A percentile compares a stretch with the other conserved stretches of the same genome.
phyloP scores from a whole-genome alignment of 2,113 vertebrate genomes.

The Leptocoma aspasia region DNA sequence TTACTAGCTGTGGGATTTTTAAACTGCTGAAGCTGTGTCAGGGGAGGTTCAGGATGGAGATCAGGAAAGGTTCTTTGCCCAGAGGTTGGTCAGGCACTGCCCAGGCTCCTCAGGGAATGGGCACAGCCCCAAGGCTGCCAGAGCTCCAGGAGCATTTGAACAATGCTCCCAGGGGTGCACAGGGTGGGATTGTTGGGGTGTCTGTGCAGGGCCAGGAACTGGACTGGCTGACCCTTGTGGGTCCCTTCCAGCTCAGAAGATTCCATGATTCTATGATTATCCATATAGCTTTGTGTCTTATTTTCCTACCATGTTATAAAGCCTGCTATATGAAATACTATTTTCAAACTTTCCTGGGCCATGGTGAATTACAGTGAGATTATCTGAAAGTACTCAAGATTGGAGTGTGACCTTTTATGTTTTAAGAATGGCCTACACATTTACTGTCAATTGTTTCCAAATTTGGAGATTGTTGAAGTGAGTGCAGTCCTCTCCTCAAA shows the following conservation, averaged over 20 bases:
- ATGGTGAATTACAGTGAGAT: neutral
- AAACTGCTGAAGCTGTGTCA: neutral
- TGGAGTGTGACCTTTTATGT: neutral
- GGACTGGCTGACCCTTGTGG: neutral
- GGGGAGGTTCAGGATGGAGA: neutral
- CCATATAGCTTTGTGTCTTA: neutral
- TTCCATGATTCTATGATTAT: neutral
- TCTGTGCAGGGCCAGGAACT: neutral
- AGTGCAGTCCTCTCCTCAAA: neutral
- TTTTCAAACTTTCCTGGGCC: neutral
- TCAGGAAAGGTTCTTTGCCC: neutral
- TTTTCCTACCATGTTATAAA: neutral
- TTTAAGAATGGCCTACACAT: neutral
- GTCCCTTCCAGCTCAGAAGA: neutral
- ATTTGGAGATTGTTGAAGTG: neutral
- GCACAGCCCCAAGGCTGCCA: accelerated
- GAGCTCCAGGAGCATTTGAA: neutral
- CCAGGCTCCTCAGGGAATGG: neutral
- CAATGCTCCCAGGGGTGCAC: accelerated
- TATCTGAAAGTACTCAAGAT: neutral
- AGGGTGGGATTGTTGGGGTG: neutral
- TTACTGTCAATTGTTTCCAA: neutral
- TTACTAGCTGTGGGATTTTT: neutral
- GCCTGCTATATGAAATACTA: neutral
- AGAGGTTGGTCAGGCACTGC: neutral